Percentiles rank a stretch among this genome's conserved stretches.
phyloP scores from a whole-genome alignment of 1,140 invertebrate species.

The Papilio glaucus region DNA sequence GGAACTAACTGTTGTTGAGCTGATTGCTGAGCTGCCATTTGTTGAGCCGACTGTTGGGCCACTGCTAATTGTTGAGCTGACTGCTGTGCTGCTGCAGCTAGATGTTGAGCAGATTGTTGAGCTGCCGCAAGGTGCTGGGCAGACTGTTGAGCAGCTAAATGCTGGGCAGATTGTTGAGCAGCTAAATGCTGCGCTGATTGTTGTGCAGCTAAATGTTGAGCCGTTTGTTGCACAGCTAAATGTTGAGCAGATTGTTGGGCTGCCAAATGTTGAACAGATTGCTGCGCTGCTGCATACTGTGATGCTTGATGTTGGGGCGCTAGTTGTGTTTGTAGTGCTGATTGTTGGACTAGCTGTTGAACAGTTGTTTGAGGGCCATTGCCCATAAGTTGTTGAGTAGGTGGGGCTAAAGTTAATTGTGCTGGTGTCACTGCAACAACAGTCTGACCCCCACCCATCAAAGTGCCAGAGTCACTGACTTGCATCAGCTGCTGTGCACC shows the following conservation, averaged over 20 bases:
- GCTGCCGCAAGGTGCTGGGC: slow-evolving; percentile 65
- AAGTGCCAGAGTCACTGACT: slow-evolving; percentile 76
- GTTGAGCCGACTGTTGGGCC: slow-evolving; percentile 72
- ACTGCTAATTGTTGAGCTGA: slow-evolving; percentile 60
- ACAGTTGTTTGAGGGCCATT: slow-evolving; percentile 71
- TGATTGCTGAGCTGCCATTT: slow-evolving; percentile 71
- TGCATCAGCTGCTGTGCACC: slow-evolving; percentile 79
- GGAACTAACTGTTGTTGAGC: slow-evolving; percentile 68
- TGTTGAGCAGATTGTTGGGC: slow-evolving; percentile 66
- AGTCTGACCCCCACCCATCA: slow-evolving; percentile 77
- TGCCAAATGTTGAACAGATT: slow-evolving; percentile 71
- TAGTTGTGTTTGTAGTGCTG: slow-evolving; percentile 68
- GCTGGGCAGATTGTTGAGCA: slow-evolving; percentile 68
- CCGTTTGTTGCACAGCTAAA: slow-evolving; percentile 59
- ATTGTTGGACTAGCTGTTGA: slow-evolving; percentile 74
- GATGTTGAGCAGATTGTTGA: slow-evolving; percentile 66
- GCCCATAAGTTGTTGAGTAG: slow-evolving; percentile 70
- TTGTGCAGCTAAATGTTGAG: slow-evolving; percentile 69
- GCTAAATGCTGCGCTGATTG: slow-evolving; percentile 69
- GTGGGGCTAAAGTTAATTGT: slow-evolving; percentile 73
- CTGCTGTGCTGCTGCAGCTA: slow-evolving; percentile 63
- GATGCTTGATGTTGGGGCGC: slow-evolving; percentile 69
- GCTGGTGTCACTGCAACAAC: slow-evolving; percentile 77
- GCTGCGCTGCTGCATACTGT: slow-evolving; percentile 67
- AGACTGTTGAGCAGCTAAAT: slow-evolving; percentile 63